Conservation (phyloP, 2,888 invertebrate species). For the Polyommatus iphigenia region DNA sequence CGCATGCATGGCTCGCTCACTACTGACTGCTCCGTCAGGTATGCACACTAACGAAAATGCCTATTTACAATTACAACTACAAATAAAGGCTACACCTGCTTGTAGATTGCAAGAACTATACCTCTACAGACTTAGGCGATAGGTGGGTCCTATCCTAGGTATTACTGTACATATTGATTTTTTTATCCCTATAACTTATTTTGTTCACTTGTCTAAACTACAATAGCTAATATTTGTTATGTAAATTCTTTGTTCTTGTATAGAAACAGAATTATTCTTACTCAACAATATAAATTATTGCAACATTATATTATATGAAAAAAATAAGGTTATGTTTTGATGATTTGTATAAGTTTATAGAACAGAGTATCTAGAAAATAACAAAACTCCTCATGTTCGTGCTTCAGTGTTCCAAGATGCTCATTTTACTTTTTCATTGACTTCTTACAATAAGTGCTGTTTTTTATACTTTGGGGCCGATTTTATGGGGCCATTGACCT, state of each 20-base stretch:
- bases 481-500: background rate
- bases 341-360: background rate
- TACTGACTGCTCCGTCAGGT: too few species aligned
- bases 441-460: background rate
- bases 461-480: background rate
- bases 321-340: conserved; percentile 11
- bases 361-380: background rate
- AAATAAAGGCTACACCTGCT: too few species aligned
- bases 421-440: background rate
- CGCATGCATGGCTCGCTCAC: too few species aligned
- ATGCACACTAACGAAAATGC: too few species aligned
- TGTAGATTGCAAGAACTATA: too few species aligned
- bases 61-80: too few species aligned
- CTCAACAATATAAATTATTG: background rate
- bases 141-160: too few species aligned
- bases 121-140: too few species aligned
- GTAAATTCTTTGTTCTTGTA: background rate
- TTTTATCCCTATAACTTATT: background rate
- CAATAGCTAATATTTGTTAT: background rate
- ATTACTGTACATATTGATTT: background rate
- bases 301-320: background rate
- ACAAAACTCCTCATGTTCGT: background rate
- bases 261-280: background rate
- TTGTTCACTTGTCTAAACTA: background rate
- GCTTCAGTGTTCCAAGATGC: background rate